Percentiles rank a stretch among this genome's conserved stretches.
Conservation (phyloP, 1,140 invertebrate species). For the Micrasema longulum region DNA sequence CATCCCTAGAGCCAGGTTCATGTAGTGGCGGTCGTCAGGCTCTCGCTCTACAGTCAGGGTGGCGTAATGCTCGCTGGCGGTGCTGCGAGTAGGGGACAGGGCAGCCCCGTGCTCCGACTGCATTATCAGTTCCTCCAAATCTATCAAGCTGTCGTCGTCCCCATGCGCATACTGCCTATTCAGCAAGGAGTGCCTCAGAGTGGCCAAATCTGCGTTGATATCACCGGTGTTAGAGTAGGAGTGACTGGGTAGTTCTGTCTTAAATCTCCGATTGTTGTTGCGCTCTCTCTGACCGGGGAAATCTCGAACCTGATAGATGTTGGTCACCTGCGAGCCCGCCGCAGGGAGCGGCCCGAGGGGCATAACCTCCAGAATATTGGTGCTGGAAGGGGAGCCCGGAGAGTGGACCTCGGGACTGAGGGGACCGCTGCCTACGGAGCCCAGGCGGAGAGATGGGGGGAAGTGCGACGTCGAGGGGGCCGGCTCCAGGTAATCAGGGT, state of each 20-base stretch:
- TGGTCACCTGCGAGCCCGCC: conserved; percentile 61
- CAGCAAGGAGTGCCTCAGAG: conserved; percentile 62
- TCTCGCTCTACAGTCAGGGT: conserved; percentile 63
- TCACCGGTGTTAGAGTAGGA: conserved; percentile 57
- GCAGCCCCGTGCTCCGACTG: conserved; percentile 49
- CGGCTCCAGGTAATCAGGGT: conserved; percentile 51
- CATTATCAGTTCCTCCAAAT: conserved; percentile 8
- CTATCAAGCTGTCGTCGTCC: conserved; percentile 58
- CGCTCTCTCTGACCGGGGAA: conserved; percentile 62
- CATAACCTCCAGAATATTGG: conserved; percentile 67
- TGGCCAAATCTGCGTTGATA: conserved; percentile 63
- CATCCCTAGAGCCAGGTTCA: conserved; percentile 72
- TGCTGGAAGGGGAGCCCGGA: conserved; percentile 68
- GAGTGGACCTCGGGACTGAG: conserved; percentile 60
- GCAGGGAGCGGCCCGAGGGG: conserved; percentile 62
- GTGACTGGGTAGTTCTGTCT: conserved; percentile 54
- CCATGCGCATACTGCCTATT: conserved; percentile 63
- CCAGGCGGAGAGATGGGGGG: conserved; percentile 56
- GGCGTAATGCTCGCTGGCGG: conserved; percentile 67
- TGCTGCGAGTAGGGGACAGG: conserved; percentile 63
- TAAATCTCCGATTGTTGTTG: conserved; percentile 64
- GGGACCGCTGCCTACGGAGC: conserved; percentile 54
- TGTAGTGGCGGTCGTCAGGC: conserved; percentile 70
- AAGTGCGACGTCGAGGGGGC: conserved; percentile 54
- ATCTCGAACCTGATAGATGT: conserved; percentile 65